Base-by-base conservation (phyloP, 2,888 invertebrate genomes). In the Hirtodrosophila confusa region DNA sequence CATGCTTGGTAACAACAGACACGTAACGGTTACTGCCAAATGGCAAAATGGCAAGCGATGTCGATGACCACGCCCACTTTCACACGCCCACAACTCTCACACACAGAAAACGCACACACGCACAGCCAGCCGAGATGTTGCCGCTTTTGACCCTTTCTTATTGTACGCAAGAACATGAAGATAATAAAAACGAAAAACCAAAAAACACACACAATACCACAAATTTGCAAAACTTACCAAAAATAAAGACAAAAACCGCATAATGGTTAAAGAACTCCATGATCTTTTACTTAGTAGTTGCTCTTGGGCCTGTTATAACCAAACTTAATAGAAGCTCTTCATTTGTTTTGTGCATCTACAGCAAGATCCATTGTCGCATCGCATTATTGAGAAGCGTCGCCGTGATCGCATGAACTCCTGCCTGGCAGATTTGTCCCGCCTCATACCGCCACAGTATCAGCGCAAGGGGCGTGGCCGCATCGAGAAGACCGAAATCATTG, bases 341-440 rank as follows among this genome's bases (percentile, higher is more conserved):
- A 6, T 23, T 58, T 45, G 49, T 61, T 45, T 53, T 60, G 6
- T 44, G 10, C 49, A n/a, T 36, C 65, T 12, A 40, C 92, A 96
- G 94, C 95, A 98, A 97, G 98, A 98, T 91, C 98, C 98, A 47
- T 94, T 98, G 95, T 98, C 98, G n/a, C 98, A 98, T 91, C 95
- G 98, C 63, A 98, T 99, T 79, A 99, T 99, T 74, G 98, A 99
- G 92, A 99, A 99, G 91, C 93, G 98, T 45, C 94, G 98, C 35
- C 93, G 99, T 24, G 98, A 99, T 92, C 94, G 98, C 56, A 99
- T 99, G 98, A 99, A 99, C 93, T 98, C 97, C 92, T 98, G 98
- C 90, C 92, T 99, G 63, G 98, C 98, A 0, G 98, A 98, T 91
- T 93, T 99, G 31, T 97, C 98, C 54, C 94, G 97, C 37, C 94